phyloP scores from a whole-genome alignment of 2,797 vertebrate genomes.

The Hafferia zeledoni region DNA sequence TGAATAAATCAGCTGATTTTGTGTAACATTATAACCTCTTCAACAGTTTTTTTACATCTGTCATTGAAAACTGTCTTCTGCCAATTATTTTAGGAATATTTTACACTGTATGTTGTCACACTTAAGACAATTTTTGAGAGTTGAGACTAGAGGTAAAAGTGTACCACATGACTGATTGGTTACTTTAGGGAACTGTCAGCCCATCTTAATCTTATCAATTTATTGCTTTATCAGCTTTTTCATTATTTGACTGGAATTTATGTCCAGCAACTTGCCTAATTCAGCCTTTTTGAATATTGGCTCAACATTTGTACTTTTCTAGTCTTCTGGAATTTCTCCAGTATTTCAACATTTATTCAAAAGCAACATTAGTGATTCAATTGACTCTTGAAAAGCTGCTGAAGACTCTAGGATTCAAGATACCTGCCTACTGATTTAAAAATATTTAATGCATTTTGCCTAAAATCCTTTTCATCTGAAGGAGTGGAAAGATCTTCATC shows the following conservation, averaged over 20 bases:
- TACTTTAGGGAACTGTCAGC: neutral
- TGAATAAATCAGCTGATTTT: neutral
- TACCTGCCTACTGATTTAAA: neutral
- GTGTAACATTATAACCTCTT: neutral
- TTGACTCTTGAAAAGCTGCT: neutral
- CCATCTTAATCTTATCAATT: neutral
- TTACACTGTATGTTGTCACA: neutral
- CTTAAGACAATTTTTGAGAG: neutral
- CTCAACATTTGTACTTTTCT: neutral
- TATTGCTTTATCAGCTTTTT: neutral
- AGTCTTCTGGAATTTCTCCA: neutral
- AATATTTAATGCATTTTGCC: neutral
- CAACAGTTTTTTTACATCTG: neutral
- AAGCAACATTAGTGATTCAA: neutral
- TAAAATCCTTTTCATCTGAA: neutral
- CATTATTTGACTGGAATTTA: neutral
- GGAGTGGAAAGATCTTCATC: neutral
- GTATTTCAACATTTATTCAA: neutral
- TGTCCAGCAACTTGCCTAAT: neutral
- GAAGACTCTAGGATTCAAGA: neutral
- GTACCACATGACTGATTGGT: fast-evolving
- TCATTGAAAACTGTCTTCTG: neutral
- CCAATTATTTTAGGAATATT: neutral
- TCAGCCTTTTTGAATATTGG: neutral
- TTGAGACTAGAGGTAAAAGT: neutral